Conservation (phyloP, 2,113 vertebrate species). For the Laterallus jamaicensis region DNA sequence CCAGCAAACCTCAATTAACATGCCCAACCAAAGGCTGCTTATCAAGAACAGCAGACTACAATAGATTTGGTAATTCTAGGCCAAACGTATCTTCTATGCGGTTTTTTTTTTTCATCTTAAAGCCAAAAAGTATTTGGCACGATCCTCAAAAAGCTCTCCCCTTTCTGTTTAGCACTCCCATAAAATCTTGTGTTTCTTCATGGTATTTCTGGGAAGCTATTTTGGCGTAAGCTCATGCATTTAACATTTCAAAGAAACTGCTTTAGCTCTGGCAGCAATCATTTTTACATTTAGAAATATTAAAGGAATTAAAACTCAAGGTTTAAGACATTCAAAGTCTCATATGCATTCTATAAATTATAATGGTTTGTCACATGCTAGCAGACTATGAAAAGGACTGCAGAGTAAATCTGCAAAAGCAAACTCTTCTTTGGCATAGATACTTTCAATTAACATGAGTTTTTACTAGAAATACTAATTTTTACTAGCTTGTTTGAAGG, state of each 20-base stretch:
- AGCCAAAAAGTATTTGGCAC: background rate
- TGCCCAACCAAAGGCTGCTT: background rate
- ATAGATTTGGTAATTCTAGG: background rate
- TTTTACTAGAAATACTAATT: background rate
- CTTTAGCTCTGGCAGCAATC: background rate
- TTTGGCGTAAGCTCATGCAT: background rate
- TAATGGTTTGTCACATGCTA: background rate
- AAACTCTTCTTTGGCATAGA: background rate
- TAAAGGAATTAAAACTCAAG: background rate
- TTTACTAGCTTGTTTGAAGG: background rate
- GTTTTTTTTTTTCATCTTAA: background rate
- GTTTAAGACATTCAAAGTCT: background rate
- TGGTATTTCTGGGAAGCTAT: background rate
- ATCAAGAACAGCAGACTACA: background rate
- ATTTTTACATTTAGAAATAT: background rate
- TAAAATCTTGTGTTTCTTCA: background rate
- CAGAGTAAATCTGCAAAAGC: background rate
- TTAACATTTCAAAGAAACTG: background rate
- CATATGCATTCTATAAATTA: background rate
- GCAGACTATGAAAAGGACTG: background rate
- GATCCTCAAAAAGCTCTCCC: background rate
- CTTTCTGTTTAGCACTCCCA: background rate
- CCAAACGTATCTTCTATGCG: background rate
- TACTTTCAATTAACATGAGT: background rate
- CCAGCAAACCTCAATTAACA: background rate